Conservation (phyloP, 1,140 invertebrate species). For the Metopolophium dirhodum region DNA sequence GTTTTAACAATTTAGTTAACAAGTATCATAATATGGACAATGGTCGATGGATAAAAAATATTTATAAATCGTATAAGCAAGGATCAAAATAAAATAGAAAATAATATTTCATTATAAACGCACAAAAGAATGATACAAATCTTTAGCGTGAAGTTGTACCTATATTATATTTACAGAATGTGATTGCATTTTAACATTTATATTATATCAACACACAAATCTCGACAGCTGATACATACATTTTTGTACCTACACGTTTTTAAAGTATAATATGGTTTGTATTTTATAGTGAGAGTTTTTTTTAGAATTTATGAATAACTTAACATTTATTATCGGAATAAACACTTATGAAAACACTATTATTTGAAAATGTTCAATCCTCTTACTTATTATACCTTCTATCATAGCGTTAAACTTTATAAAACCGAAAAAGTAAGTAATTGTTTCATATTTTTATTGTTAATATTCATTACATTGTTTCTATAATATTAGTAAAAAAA, state of each 20-base stretch:
- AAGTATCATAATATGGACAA: background rate
- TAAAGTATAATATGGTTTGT: background rate
- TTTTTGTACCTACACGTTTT: background rate
- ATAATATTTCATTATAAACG: background rate
- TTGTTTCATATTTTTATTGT: background rate
- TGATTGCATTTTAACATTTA: background rate
- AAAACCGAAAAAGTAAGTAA: background rate
- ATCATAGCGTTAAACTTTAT: background rate
- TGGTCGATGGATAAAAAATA: background rate
- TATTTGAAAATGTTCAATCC: background rate
- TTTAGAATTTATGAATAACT: background rate
- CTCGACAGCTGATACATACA: background rate
- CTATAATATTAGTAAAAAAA: background rate
- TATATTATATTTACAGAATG: background rate
- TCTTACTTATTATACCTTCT: background rate
- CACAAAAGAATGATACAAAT: background rate
- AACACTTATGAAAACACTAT: background rate
- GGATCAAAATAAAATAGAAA: background rate
- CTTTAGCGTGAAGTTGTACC: background rate
- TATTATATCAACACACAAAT: background rate
- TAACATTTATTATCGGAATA: background rate
- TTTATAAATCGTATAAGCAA: background rate
- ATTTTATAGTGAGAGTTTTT: background rate
- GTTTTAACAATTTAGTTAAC: background rate
- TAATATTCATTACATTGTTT: background rate